phyloP scores from a whole-genome alignment of 2,113 vertebrate species.

The Stegastes partitus region DNA sequence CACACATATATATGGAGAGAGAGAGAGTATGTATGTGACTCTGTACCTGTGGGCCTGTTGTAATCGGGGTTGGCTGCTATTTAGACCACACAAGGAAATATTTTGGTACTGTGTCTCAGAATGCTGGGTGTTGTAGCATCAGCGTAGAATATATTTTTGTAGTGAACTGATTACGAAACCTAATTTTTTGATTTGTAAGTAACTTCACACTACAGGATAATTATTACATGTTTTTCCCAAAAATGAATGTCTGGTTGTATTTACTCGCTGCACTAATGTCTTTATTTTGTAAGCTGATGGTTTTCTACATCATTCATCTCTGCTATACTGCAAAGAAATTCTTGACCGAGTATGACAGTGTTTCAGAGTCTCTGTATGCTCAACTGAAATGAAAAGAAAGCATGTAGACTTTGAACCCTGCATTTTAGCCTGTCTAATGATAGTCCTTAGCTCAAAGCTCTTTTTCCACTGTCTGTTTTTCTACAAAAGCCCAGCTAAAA shows the following conservation, averaged over 20 bases:
- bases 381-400: too few relatives aligned
- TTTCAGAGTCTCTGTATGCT: background rate
- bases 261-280: background rate
- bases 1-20: background rate
- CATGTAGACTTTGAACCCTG: too few relatives aligned
- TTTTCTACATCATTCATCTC: background rate
- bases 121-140: constrained; percentile 82
- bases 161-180: constrained; percentile 82
- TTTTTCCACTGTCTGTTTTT: background rate
- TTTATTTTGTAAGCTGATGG: background rate
- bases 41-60: constrained; percentile 84
- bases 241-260: constrained; percentile 50
- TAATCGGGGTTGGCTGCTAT: constrained; percentile 86
- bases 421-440: background rate
- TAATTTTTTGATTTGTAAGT: constrained; percentile 78
- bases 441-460: constrained; percentile 2
- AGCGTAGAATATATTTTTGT: constrained; percentile 88
- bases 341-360: background rate
- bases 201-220: constrained; percentile 84
- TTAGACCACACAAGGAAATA: constrained; percentile 84
- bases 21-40: constrained; percentile 75
- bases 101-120: constrained; percentile 86
- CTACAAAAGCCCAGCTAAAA: background rate
- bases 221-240: constrained; percentile 76
- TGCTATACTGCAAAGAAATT: background rate